Evolutionary conservation across 2,113 vertebrate genomes (phyloP).

Genomic region (Ceratotherium simum): DNA sequence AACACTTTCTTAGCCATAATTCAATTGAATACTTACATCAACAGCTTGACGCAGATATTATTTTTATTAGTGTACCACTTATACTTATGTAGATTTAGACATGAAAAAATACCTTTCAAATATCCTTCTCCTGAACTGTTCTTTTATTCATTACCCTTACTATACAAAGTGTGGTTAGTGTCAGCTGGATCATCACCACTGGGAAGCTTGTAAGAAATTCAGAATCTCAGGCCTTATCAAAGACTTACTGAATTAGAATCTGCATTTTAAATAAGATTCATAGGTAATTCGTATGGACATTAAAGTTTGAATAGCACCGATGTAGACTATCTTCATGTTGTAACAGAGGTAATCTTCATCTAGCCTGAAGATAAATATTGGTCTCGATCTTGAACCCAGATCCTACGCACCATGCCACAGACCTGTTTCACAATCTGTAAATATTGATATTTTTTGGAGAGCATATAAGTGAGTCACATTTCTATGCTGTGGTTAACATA

Average conservation of each 20-base stretch:
- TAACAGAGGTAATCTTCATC: not conserved
- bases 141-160: not conserved
- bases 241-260: not conserved
- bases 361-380: not conserved
- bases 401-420: not conserved
- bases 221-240: not conserved
- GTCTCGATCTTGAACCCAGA: not conserved
- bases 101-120: not conserved
- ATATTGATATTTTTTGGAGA: no score
- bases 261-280: not conserved
- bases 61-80: not conserved
- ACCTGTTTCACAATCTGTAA: not conserved
- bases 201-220: not conserved
- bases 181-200: rapidly evolving
- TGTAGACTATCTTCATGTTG: not conserved
- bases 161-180: not conserved
- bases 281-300: not conserved
- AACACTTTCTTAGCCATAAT: not conserved
- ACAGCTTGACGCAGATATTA: not conserved
- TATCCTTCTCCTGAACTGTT: not conserved
- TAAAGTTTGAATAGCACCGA: not conserved
- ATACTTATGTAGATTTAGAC: not conserved
- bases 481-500: not conserved
- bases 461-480: not conserved
- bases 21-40: not conserved